Conservation (phyloP, 2,797 vertebrate species). For the Sebastes elongatus region DNA sequence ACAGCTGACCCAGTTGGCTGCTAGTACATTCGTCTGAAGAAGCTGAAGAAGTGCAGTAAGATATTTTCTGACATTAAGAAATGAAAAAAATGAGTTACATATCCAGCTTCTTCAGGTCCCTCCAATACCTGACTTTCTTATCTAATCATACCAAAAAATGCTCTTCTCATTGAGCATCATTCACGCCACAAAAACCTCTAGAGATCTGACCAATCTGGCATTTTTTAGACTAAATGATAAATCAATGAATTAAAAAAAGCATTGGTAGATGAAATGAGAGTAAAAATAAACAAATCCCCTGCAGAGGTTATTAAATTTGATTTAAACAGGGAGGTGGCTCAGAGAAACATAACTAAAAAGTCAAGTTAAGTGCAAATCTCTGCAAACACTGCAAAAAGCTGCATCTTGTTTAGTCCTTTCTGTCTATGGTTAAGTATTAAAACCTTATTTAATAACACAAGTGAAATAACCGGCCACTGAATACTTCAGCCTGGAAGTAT, state of each 20-base stretch:
- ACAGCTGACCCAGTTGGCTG: constrained; percentile 23
- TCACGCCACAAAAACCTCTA: background rate
- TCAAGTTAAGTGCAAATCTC: background rate
- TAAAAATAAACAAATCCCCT: no score
- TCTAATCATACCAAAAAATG: background rate
- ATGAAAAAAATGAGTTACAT: background rate
- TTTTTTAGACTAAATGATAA: background rate
- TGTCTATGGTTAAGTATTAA: background rate
- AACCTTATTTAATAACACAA: background rate
- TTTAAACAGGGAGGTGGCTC: background rate
- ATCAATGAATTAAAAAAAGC: background rate
- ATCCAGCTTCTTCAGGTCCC: no score
- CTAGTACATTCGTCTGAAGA: background rate
- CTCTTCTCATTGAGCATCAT: background rate
- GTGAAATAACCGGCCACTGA: background rate
- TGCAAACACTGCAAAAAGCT: background rate
- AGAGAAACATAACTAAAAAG: background rate
- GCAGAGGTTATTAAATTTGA: background rate
- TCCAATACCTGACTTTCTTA: background rate
- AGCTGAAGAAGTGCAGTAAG: background rate
- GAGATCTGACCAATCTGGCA: background rate
- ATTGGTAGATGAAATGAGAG: background rate
- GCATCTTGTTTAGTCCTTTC: background rate
- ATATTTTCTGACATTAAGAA: background rate
- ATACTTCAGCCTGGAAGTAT: background rate